Evolutionary conservation across 2,113 vertebrate genomes (phyloP).

Genomic region (Gasterosteus aculeatus): DNA sequence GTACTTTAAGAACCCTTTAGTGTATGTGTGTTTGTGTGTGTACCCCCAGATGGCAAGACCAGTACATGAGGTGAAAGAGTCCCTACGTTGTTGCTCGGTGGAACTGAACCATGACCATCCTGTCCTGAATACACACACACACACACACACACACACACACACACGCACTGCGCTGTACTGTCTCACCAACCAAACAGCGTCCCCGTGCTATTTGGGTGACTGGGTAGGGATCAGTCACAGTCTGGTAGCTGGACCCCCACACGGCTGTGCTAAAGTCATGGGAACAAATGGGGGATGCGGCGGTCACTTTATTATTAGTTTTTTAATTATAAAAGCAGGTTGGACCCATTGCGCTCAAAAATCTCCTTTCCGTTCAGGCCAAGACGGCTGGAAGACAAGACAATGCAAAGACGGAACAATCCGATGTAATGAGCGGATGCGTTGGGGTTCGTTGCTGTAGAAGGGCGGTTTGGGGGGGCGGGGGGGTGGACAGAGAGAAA

Average conservation of each 20-base stretch:
- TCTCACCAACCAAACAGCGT: constrained; percentile 39
- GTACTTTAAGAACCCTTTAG: constrained; percentile 8
- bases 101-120: constrained; percentile 55
- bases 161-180: constrained; percentile 18
- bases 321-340: constrained; percentile 20
- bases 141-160: constrained; percentile 32
- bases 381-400: constrained; percentile 41
- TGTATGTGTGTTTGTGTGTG: background rate
- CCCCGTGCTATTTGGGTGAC: constrained; percentile 57
- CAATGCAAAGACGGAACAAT: constrained; percentile 52
- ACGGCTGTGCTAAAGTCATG: constrained; percentile 25
- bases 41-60: constrained; percentile 42
- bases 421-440: constrained; percentile 60
- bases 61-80: constrained; percentile 55
- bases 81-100: constrained; percentile 40
- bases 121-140: constrained; percentile 35
- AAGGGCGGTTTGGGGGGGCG: background rate
- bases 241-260: constrained; percentile 58
- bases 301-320: constrained; percentile 23
- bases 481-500: background rate
- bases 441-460: constrained; percentile 57
- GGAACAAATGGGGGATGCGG: constrained; percentile 37
- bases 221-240: constrained; percentile 71
- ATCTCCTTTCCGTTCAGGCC: constrained; percentile 17
- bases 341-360: constrained; percentile 29